A percentile compares a stretch with the other conserved stretches of the same genome.
Evolutionary conservation across 2,888 invertebrate species (phyloP).

Genomic region (Hyalella azteca): DNA sequence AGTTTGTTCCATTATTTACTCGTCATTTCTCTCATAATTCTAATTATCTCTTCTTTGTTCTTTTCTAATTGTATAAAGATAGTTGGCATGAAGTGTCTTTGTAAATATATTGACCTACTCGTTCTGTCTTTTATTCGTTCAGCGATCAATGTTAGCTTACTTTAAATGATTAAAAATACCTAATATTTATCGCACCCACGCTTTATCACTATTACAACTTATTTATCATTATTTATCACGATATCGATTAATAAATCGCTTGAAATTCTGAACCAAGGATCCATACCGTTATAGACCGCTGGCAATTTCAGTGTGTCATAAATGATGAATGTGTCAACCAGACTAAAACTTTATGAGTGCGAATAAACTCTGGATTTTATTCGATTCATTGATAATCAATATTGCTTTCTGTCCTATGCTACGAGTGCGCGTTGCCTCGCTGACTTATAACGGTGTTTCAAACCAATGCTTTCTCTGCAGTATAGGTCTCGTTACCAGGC

Average conservation of each 20-base stretch:
- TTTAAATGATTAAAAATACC: background rate
- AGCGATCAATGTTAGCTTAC: background rate
- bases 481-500: too few relatives aligned
- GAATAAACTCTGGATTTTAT: background rate
- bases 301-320: background rate
- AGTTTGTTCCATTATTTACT: too few relatives aligned
- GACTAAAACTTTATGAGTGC: background rate
- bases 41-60: too few relatives aligned
- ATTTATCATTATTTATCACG: background rate
- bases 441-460: too few relatives aligned
- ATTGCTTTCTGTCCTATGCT: constrained; percentile 27
- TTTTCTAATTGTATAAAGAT: too few relatives aligned
- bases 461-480: too few relatives aligned
- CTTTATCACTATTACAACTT: background rate
- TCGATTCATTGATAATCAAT: constrained; percentile 35
- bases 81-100: too few relatives aligned
- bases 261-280: background rate
- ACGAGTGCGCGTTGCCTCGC: too few relatives aligned
- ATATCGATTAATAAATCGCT: background rate
- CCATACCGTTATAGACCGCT: background rate
- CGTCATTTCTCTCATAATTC: too few relatives aligned
- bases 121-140: too few relatives aligned
- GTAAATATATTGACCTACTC: too few relatives aligned
- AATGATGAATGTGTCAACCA: background rate
- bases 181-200: background rate